Percentiles rank a stretch among this genome's conserved stretches.
These are phyloP conservation scores for Xylocampa areola DNA, from an alignment of 2,888 invertebrate species.

Conservation along the genomic window DNA sequence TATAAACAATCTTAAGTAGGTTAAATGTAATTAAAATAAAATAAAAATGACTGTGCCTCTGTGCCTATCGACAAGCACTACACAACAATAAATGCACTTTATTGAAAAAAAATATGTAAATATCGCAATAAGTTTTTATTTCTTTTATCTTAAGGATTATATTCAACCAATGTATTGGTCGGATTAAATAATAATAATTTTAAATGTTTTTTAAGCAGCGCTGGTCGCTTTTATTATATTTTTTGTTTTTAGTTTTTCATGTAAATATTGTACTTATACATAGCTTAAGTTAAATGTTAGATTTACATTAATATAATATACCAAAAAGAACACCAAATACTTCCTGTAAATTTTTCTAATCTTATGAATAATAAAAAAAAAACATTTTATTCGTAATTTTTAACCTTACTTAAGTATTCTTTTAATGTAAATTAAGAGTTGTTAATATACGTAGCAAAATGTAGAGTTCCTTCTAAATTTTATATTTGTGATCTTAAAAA, in stretches of 20 bases:
- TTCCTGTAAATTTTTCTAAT: conserved; percentile 81
- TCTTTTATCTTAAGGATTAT: conserved; percentile 45
- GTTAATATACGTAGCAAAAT: conserved; percentile 51
- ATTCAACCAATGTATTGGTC: conserved; percentile 45
- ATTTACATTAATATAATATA: conserved; percentile 63
- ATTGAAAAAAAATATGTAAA: conserved; percentile 59
- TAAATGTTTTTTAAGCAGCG: conserved; percentile 66
- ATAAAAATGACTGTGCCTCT: conserved; percentile 83
- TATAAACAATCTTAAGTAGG: conserved; percentile 58
- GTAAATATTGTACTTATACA: conserved; percentile 71
- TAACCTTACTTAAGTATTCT: conserved; percentile 40
- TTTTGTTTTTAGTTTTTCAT: conserved; percentile 48
- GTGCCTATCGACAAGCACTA: conserved; percentile 86
- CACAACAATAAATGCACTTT: conserved; percentile 76
- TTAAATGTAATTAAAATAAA: conserved; percentile 65
- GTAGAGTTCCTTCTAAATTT: conserved; percentile 53
- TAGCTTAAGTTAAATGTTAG: conserved; percentile 62
- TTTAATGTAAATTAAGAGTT: conserved; percentile 55
- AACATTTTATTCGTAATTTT: conserved; percentile 66
- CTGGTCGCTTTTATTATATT: conserved; percentile 72
- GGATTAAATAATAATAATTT: conserved; percentile 50
- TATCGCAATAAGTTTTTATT: conserved; percentile 43
- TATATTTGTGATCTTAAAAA: conserved; percentile 9
- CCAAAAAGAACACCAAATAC: conserved; percentile 83
- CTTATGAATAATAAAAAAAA: conserved; percentile 77